Base-by-base conservation (phyloP, 2,797 vertebrate species). In the Danionella dracula region DNA sequence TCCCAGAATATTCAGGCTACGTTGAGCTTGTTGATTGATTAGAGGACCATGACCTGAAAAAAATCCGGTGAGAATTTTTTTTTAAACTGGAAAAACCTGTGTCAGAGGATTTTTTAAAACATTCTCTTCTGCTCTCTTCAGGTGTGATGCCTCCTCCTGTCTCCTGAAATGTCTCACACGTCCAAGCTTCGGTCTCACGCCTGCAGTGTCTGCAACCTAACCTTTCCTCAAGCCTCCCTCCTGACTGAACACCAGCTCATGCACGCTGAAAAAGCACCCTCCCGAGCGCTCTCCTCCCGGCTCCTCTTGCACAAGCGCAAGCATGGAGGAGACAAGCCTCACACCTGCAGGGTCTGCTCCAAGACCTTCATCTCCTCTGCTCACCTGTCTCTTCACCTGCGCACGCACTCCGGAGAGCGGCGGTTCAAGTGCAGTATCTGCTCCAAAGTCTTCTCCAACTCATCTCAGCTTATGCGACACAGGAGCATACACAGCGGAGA, bases 401-500 rank as follows among this genome's bases (percentile, higher is more conserved):
- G 84, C 67, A 83, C 87, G 0, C 88, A 87, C 78, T 80, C 62
- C 42, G 85, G 87, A 13, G 87, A 88, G 74, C 76, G 81, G 66
- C 85, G 82, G 68, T 89, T 85, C 74, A 83, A 72, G 57, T 91
- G 90, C 15, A 79, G 61, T 48, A 76, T 77, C 17, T 91, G 88
- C 12, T 84, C 81, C 10, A 90, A 90, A 75, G 81, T 78, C 64
- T 91, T 91, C 75, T 74, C 84, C n/a, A 85, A 89, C 84, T 74
- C 86, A 0, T 80, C 88, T 11, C 89, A 91, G 76, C 77, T 90
- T 63, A 71, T 88, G 70, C 86, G 86, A 0, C 90, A 91, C 78
- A 84, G 84, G 77, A 75, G 80, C 15, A 84, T 83, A 74, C 90
- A 90, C 79, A 84, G 85, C 0, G 88, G 88, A 0, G 84, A 90